A percentile compares a stretch with the other conserved stretches of the same genome.
phyloP scores from a whole-genome alignment of 2,113 vertebrate species.

The Dicentrarchus labrax region DNA sequence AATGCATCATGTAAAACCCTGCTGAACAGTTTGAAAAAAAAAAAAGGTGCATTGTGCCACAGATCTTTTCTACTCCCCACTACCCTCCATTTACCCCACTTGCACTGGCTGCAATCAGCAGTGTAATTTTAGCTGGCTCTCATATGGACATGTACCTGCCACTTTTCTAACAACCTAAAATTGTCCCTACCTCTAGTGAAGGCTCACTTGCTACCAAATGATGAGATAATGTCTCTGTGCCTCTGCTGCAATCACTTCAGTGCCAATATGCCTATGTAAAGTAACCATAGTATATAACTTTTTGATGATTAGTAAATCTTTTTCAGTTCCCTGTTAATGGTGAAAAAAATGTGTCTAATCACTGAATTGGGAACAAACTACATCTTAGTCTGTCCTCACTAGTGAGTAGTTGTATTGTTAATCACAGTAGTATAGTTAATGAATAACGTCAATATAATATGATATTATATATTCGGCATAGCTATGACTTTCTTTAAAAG shows the following conservation, averaged over 20 bases:
- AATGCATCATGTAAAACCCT: background rate
- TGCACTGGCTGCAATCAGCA: conserved; percentile 53
- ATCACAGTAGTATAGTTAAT: background rate
- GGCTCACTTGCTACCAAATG: conserved; percentile 47
- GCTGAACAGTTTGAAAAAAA: background rate
- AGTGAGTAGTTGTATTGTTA: background rate
- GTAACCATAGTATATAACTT: background rate
- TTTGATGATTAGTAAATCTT: background rate
- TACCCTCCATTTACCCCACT: conserved; percentile 41
- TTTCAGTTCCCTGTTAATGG: background rate
- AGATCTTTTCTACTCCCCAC: conserved; percentile 4
- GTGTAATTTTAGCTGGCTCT: conserved; percentile 41
- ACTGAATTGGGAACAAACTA: background rate
- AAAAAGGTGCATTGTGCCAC: conserved; percentile 9
- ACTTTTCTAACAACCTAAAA: conserved; percentile 45
- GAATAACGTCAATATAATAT: too few relatives aligned
- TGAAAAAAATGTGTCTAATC: conserved; percentile 1
- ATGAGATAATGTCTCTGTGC: conserved; percentile 30
- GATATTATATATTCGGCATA: too few relatives aligned
- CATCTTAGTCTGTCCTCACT: background rate
- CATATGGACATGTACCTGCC: conserved; percentile 35
- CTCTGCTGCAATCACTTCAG: conserved; percentile 10
- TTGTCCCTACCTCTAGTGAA: conserved; percentile 28
- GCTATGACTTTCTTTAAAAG: too few relatives aligned
- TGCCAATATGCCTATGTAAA: background rate